Conservation (phyloP, 35 echinoderm and acorn worm genomes). For the Chiridota heheva region DNA sequence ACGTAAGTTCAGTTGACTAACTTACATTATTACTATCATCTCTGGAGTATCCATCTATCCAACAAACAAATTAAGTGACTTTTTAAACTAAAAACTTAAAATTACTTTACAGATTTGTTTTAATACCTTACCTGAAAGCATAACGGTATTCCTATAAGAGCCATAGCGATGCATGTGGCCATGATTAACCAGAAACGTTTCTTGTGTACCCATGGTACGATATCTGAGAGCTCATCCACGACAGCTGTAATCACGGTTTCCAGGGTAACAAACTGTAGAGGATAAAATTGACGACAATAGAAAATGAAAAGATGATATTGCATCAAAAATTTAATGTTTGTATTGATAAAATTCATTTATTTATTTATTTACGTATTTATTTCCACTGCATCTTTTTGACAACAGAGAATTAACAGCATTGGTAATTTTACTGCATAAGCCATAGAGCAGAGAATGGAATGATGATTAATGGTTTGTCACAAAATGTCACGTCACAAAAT, state of each 20-base stretch:
- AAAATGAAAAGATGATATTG: no score
- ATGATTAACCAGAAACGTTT: constrained; percentile 43
- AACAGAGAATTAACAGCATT: no score
- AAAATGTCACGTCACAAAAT: no score
- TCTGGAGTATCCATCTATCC: background rate
- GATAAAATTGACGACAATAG: background rate
- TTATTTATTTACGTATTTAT: no score
- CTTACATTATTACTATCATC: background rate
- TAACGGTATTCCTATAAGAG: constrained; percentile 57
- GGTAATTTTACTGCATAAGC: no score
- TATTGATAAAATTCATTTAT: no score
- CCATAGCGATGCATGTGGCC: constrained; percentile 47
- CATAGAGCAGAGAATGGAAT: no score
- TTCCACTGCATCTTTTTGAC: no score
- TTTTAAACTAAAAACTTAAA: no score
- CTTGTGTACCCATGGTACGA: constrained; percentile 33
- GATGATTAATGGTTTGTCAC: no score
- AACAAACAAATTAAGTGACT: background rate
- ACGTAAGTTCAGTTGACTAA: background rate
- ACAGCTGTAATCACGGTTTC: constrained; percentile 68
- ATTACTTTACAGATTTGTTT: no score
- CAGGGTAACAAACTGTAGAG: constrained; percentile 69
- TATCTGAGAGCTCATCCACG: constrained; percentile 59
- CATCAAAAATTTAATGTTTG: no score
- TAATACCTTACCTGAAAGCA: constrained; percentile 39